Evolutionary conservation across 2,888 invertebrate species (phyloP), one percentile per base, ranked within the genome.

Genomic region (Argyresthia albistria): DNA sequence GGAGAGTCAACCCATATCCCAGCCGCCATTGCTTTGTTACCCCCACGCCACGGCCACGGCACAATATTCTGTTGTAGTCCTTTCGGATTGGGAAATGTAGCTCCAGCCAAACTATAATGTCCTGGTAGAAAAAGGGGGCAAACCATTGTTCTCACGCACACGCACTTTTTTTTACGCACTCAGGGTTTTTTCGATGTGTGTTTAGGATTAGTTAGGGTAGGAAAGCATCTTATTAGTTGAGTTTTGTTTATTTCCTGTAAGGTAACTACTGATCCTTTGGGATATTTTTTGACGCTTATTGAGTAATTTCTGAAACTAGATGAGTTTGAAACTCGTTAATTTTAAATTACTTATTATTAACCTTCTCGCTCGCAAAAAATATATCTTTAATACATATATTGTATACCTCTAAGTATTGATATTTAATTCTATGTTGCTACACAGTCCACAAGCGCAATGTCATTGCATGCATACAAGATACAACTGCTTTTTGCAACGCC

Each of bases 111-210:
- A 67, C 73, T 68, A 80, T 88, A 80, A 68, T 66, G 59, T 64
- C 87, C 88, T 88, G 78, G 84, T 88, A 86, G 66, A 80, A 87
- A 88, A 88, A 87, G 88, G 87, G 88, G 86, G 86, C 88, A 88
- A 76, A 74, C 82, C 83, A 89, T 89, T 89, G 88, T 89, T 88
- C 82, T 82, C 80, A 88, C 88, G 84, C 86, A 88, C 86, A 88
- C 88, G 86, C 86, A 83, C 73, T 83, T 80, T 81, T n/a, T 80
- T 79, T 62, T 60, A 59, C 59, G 63, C 58, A 59, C 52, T 39
- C 43, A 36, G 46, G 35, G 36, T 50, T 54, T 9, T 8, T 15
- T 35, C n/a, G 25, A 25, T 25, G 25, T 25, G 25, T 25, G 45
- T 45, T 45, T 45, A 6, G 45, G 8, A 10, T 15, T 45, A 45